A percentile compares a stretch with the other conserved stretches of the same genome.
phyloP scores from a whole-genome alignment of 2,888 invertebrate genomes.

The Agapetus fuscipes region DNA sequence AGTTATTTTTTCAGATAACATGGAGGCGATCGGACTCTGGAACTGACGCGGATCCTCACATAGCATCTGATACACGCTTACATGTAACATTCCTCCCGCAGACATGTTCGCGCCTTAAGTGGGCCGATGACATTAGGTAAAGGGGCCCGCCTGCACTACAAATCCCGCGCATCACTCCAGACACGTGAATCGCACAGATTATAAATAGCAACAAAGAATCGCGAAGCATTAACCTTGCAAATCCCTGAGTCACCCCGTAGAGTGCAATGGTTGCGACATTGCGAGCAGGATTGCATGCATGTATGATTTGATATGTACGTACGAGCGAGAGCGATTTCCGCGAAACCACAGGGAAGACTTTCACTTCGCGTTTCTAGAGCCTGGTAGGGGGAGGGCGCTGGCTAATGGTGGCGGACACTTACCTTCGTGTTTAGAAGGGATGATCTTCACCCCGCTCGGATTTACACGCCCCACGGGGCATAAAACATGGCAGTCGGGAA shows the following conservation, averaged over 20 bases:
- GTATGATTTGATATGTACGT: slow-evolving; percentile 13
- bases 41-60: too few relatives aligned
- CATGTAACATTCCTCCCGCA: too few relatives aligned
- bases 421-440: slow-evolving; percentile 38
- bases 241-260: slow-evolving; percentile 30
- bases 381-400: slow-evolving; percentile 28
- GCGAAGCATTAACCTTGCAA: slow-evolving; percentile 24
- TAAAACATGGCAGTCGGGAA: slow-evolving; percentile 65
- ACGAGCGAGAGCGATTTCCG: slow-evolving; percentile 33
- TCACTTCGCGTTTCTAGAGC: slow-evolving; percentile 37
- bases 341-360: slow-evolving; percentile 46
- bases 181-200: slow-evolving; percentile 12
- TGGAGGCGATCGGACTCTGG: too few relatives aligned
- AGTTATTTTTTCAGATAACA: too few relatives aligned
- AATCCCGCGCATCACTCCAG: slow-evolving; percentile 11
- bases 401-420: slow-evolving; percentile 28
- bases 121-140: slow-evolving; percentile 16
- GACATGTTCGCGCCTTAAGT: slow-evolving; percentile 17
- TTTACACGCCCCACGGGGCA: slow-evolving; percentile 59
- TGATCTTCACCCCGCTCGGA: slow-evolving; percentile 31
- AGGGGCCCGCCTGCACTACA: slow-evolving; percentile 6
- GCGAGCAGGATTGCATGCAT: slow-evolving; percentile 36
- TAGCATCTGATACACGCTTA: too few relatives aligned
- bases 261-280: slow-evolving; percentile 27
- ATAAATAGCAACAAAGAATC: slow-evolving; percentile 26